Conservation (phyloP, 2,888 invertebrate genomes). For the Epinotia bilunana region DNA sequence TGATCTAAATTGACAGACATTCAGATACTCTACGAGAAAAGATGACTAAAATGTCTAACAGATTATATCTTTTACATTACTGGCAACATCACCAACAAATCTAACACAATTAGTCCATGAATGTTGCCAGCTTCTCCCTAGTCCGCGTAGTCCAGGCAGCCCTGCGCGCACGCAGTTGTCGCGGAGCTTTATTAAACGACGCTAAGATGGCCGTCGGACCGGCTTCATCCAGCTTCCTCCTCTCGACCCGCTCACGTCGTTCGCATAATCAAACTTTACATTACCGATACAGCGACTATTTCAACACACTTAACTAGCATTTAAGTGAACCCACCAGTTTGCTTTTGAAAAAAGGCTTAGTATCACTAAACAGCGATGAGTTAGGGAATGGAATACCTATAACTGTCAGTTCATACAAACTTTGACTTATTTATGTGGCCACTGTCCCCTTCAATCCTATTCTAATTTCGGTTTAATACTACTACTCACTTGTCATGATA, state of each 20-base stretch:
- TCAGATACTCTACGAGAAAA: no score
- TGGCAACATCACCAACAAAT: background rate
- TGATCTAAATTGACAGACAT: no score
- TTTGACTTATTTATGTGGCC: no score
- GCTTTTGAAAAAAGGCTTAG: background rate
- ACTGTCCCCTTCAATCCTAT: no score
- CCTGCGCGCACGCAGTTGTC: constrained; percentile 76
- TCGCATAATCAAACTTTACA: constrained; percentile 55
- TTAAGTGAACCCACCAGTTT: background rate
- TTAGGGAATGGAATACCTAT: no score
- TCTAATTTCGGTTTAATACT: no score
- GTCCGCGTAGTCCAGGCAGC: constrained; percentile 50
- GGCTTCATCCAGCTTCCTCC: constrained; percentile 78
- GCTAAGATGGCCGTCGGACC: constrained; percentile 80
- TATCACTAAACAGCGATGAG: no score
- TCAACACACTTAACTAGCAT: background rate
- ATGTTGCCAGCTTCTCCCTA: background rate
- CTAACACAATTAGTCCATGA: background rate
- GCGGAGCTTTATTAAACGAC: constrained; percentile 80
- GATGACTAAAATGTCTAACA: no score
- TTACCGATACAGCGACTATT: constrained; percentile 6
- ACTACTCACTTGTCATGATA: background rate
- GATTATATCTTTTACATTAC: background rate
- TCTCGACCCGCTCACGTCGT: constrained; percentile 66
- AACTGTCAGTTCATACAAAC: no score